These are phyloP conservation scores for Phocoena phocoena DNA, from an alignment of 2,113 vertebrate genomes.

Conservation along the genomic window DNA sequence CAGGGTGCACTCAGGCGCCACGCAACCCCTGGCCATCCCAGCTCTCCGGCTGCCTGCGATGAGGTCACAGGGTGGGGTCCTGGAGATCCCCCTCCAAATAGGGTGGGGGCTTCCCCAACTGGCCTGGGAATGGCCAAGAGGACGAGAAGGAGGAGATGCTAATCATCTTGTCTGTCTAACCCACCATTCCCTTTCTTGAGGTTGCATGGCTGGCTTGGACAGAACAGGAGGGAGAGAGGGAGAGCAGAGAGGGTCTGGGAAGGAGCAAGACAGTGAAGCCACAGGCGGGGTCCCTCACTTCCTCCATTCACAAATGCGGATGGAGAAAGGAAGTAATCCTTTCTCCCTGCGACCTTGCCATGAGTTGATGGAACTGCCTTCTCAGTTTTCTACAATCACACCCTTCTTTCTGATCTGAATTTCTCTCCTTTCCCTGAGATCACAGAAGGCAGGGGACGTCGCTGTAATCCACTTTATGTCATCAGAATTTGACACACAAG, in stretches of 20 bases:
- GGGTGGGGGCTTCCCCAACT: constrained; percentile 52
- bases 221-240: not conserved
- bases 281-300: rapidly evolving
- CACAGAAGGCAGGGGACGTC: not conserved
- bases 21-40: constrained; percentile 34
- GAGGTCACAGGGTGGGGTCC: constrained; percentile 75
- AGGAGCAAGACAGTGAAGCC: too few species aligned
- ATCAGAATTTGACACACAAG: constrained; percentile 2
- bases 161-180: not conserved
- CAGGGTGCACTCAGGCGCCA: constrained; percentile 63
- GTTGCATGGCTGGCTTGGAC: not conserved
- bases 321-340: not conserved
- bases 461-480: not conserved
- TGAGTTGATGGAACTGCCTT: not conserved
- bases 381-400: not conserved
- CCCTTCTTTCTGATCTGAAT: not conserved
- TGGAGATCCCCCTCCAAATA: constrained; percentile 51
- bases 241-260: not conserved
- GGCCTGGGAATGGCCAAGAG: not conserved
- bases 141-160: not conserved
- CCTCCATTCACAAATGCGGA: rapidly evolving
- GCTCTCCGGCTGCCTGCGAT: constrained; percentile 44
- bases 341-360: too few species aligned
- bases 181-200: too few species aligned
- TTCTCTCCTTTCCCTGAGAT: not conserved